Evolutionary conservation across 2,797 vertebrate genomes (phyloP).

Genomic region (Pagetopsis macropterus): DNA sequence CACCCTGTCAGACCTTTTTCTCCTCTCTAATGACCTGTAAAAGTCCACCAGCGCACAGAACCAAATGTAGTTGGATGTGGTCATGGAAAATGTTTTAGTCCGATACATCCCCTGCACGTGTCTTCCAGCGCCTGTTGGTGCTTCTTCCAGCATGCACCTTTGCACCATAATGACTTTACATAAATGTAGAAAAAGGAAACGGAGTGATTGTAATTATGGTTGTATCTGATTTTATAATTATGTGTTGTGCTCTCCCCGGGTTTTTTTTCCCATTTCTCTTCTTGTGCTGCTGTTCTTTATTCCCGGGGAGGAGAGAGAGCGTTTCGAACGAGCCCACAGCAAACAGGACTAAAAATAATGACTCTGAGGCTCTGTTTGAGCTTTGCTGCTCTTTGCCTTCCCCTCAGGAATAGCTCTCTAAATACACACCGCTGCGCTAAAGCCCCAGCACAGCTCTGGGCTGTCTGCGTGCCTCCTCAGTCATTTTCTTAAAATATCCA

Average conservation of each 20-base stretch:
- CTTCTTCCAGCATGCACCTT: conserved; percentile 8
- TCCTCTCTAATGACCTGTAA: conserved; percentile 66
- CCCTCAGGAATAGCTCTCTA: conserved; percentile 80
- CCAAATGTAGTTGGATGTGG: conserved; percentile 36
- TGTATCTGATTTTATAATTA: conserved; percentile 68
- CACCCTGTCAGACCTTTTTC: conserved; percentile 54
- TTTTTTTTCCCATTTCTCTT: conserved; percentile 68
- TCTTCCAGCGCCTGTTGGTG: conserved; percentile 13
- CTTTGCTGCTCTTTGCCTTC: conserved; percentile 79
- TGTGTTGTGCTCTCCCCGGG: conserved; percentile 51
- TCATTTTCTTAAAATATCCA: conserved; percentile 81
- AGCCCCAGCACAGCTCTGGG: conserved; percentile 59
- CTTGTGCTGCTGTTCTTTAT: conserved; percentile 65
- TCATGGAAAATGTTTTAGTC: conserved; percentile 46
- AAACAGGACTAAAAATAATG: conserved; percentile 88
- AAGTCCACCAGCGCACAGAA: conserved; percentile 53
- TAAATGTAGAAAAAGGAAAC: conserved; percentile 37
- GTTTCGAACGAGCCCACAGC: conserved; percentile 75
- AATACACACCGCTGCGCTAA: conserved; percentile 68
- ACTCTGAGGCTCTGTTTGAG: conserved; percentile 82
- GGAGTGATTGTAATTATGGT: conserved; percentile 60
- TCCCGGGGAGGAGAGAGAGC: conserved; percentile 69
- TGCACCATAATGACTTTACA: conserved; percentile 34
- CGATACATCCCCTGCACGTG: conserved; percentile 13
- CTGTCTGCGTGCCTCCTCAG: conserved; percentile 71